These are phyloP conservation scores for Thunnus maccoyii DNA, from an alignment of 2,113 vertebrate species.

Conservation along the genomic window DNA sequence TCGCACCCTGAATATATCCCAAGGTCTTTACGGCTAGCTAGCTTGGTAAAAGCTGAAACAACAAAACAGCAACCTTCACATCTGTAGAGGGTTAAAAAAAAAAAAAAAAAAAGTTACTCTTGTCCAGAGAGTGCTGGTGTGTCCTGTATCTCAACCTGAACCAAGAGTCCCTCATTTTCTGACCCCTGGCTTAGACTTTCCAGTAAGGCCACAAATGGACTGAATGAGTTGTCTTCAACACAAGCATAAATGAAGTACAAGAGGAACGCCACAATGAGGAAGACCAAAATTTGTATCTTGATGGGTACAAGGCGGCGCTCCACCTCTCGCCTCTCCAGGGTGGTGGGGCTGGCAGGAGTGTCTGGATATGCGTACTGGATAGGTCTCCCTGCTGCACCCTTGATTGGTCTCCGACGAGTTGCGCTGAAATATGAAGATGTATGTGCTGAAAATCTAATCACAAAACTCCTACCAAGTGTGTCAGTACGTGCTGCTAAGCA, in stretches of 20 bases:
- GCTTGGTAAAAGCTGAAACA: not conserved
- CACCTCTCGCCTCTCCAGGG: constrained; percentile 63
- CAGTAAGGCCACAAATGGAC: constrained; percentile 53
- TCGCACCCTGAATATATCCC: constrained; percentile 7
- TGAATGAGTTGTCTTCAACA: constrained; percentile 70
- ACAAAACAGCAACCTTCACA: not conserved
- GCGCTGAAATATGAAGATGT: constrained; percentile 69
- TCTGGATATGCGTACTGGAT: constrained; percentile 79
- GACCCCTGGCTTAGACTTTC: constrained; percentile 42
- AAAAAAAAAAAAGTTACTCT: constrained; percentile 16
- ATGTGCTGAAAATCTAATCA: not conserved
- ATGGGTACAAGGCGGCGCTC: constrained; percentile 71
- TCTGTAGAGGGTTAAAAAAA: not conserved
- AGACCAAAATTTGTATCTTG: constrained; percentile 79
- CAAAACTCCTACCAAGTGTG: not conserved
- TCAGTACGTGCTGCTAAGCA: not conserved
- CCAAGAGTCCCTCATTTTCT: constrained; percentile 4
- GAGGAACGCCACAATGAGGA: constrained; percentile 79
- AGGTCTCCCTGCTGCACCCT: constrained; percentile 85
- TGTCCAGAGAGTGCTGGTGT: constrained; percentile 16
- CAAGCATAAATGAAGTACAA: constrained; percentile 81
- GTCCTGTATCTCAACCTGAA: constrained; percentile 33
- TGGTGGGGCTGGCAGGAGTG: constrained; percentile 67
- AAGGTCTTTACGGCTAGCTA: not conserved
- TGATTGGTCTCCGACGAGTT: constrained; percentile 78